Evolutionary conservation across 2,113 vertebrate species (phyloP).

Genomic region (Vulpes vulpes): DNA sequence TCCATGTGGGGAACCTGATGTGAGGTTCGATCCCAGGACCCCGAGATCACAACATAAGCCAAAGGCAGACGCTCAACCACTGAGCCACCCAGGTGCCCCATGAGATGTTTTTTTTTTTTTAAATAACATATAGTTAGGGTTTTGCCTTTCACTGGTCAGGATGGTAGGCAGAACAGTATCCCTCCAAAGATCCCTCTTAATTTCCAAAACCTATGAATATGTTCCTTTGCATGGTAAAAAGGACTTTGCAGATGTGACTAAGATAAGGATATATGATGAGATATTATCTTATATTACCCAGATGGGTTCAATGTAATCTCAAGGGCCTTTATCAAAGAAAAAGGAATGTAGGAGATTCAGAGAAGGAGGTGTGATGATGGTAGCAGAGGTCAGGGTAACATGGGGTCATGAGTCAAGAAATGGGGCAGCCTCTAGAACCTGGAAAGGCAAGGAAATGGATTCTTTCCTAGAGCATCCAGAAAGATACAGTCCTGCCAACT

Average conservation of each 20-base stretch:
- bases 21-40: no score
- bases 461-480: not conserved
- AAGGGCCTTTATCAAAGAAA: not conserved
- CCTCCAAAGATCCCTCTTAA: not conserved
- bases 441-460: not conserved
- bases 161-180: not conserved
- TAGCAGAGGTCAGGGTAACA: not conserved
- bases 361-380: not conserved
- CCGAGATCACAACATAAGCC: no score
- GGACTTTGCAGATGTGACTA: not conserved
- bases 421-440: not conserved
- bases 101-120: no score
- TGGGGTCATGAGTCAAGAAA: not conserved
- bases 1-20: no score
- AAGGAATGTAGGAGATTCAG: not conserved
- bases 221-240: not conserved
- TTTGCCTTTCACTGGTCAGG: not conserved
- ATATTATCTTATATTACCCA: not conserved
- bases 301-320: not conserved
- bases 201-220: not conserved
- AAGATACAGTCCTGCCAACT: not conserved
- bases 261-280: not conserved
- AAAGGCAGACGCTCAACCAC: no score
- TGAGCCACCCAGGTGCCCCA: no score
- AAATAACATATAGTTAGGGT: not conserved